Percentiles rank a stretch among this genome's conserved stretches.
phyloP scores from a whole-genome alignment of 2,888 invertebrate genomes.

The Aethes cnicana region DNA sequence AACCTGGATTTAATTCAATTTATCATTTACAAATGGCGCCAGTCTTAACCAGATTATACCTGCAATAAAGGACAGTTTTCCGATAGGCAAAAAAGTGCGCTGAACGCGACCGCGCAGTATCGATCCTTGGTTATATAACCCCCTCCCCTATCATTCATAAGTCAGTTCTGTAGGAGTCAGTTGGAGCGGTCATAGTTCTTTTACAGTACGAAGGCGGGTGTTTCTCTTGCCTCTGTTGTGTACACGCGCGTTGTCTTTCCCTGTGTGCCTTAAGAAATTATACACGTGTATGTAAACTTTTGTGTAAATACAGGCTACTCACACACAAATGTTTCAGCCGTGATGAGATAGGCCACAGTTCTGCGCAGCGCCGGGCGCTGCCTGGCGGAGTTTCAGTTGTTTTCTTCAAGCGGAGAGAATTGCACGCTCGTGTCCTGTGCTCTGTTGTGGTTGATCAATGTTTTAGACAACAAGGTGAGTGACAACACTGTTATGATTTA shows the following conservation, averaged over 20 bases:
- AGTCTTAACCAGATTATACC: slow-evolving; percentile 27
- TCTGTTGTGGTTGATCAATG: slow-evolving; percentile 69
- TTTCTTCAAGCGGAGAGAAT: slow-evolving; percentile 45
- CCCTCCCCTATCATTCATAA: slow-evolving; percentile 61
- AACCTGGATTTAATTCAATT: too few species aligned
- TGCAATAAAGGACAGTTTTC: slow-evolving; percentile 41
- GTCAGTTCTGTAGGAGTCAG: slow-evolving; percentile 55
- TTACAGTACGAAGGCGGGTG: too few species aligned
- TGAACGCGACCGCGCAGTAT: slow-evolving; percentile 54
- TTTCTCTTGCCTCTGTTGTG: too few species aligned
- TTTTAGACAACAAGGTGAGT: slow-evolving; percentile 62
- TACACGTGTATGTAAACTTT: too few species aligned
- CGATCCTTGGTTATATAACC: slow-evolving; percentile 74
- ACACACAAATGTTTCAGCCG: too few species aligned
- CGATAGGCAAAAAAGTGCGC: slow-evolving; percentile 51
- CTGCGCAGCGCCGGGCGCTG: slow-evolving; percentile 61
- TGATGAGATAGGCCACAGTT: too few species aligned
- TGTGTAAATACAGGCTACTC: too few species aligned
- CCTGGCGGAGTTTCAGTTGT: slow-evolving; percentile 57
- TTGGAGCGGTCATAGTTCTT: too few species aligned
- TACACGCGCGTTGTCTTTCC: too few species aligned
- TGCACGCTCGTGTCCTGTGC: slow-evolving; percentile 43
- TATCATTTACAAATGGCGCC: not conserved
- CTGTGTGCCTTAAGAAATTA: too few species aligned
- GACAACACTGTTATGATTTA: slow-evolving; percentile 1